Percentiles rank a stretch among this genome's conserved stretches.
These are phyloP conservation scores for Premnoplex brunnescens DNA, from an alignment of 2,797 vertebrate genomes.

Conservation along the genomic window DNA sequence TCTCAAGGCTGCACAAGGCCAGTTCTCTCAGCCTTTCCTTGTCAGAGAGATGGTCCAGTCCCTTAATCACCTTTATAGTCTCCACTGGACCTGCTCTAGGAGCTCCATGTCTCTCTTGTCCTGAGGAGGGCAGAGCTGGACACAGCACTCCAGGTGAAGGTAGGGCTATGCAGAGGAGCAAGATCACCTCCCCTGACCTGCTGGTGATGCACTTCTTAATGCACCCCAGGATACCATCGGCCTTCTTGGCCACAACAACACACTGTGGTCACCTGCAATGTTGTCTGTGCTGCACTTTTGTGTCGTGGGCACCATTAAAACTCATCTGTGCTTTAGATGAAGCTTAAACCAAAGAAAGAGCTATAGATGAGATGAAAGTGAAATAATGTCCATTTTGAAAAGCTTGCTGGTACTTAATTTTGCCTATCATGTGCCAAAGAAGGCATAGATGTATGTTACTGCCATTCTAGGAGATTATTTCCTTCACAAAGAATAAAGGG, in stretches of 20 bases:
- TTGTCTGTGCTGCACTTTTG: not conserved
- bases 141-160: too few relatives aligned
- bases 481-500: not conserved
- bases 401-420: not conserved
- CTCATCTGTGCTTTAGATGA: not conserved
- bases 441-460: too few relatives aligned
- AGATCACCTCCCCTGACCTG: accelerated
- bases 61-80: not conserved
- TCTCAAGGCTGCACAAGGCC: too few relatives aligned
- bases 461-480: not conserved
- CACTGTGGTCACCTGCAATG: accelerated
- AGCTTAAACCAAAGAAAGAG: not conserved
- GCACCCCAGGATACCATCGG: too few relatives aligned
- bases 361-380: not conserved
- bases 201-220: not conserved
- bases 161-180: too few relatives aligned
- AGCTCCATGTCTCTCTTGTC: not conserved
- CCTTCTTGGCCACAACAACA: not conserved
- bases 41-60: not conserved
- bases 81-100: too few relatives aligned
- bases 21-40: not conserved
- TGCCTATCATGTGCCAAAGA: not conserved
- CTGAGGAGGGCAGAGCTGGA: not conserved
- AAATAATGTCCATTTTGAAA: not conserved
- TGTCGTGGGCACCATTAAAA: not conserved